phyloP scores from a whole-genome alignment of 2,888 invertebrate genomes.

The Dione juno region DNA sequence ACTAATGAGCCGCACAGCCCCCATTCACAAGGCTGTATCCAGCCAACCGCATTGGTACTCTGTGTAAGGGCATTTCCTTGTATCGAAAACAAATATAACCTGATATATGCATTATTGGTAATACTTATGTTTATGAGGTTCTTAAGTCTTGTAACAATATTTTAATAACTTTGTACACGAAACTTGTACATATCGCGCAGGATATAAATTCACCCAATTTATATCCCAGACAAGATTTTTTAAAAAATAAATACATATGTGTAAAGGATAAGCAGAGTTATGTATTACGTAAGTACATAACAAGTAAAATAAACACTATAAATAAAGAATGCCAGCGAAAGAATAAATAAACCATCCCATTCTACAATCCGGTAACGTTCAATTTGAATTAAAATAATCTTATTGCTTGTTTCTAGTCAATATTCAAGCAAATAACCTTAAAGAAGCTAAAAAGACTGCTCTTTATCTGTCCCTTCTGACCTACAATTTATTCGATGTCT shows the following conservation, averaged over 20 bases:
- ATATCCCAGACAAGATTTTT: too few relatives aligned
- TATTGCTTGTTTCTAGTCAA: conserved; percentile 52
- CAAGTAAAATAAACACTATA: conserved; percentile 7
- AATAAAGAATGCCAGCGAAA: conserved; percentile 19
- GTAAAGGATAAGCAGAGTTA: background rate
- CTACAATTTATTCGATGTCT: conserved; percentile 81
- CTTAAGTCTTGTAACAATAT: too few relatives aligned
- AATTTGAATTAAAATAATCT: conserved; percentile 43
- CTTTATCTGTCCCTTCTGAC: conserved; percentile 82
- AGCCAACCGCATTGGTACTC: too few relatives aligned
- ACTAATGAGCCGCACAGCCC: too few relatives aligned
- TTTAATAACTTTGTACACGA: too few relatives aligned
- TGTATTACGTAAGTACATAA: background rate
- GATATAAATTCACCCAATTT: too few relatives aligned
- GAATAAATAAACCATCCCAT: conserved; percentile 23
- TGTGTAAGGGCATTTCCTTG: too few relatives aligned
- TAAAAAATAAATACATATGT: background rate
- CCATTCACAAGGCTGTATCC: too few relatives aligned
- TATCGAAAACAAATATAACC: too few relatives aligned
- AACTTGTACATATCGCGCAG: too few relatives aligned
- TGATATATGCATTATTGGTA: too few relatives aligned
- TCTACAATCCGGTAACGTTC: conserved; percentile 20
- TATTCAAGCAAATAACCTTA: conserved; percentile 71
- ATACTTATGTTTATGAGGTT: too few relatives aligned
- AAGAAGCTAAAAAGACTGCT: conserved; percentile 67